Evolutionary conservation across 2,888 invertebrate species (phyloP), one percentile per base, ranked within the genome.

Genomic region (Tenthredo distinguenda): DNA sequence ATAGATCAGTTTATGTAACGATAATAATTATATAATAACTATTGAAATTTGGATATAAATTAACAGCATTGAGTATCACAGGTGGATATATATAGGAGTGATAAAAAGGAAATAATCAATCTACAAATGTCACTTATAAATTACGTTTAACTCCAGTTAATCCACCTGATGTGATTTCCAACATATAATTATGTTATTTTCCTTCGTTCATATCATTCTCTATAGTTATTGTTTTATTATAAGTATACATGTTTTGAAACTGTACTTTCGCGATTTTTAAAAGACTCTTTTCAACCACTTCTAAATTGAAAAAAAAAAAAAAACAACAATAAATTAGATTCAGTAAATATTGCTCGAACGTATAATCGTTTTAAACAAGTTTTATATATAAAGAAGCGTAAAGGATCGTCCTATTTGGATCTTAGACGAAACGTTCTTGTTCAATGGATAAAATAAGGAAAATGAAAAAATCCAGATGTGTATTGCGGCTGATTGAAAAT

Each of bases 1-100:
- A 87, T 87, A 86, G 86, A 86, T 55, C 86, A 87, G 85, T 79
- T 83, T 85, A 85, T 87, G 84, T 74, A 50, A 86, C 74, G 50
- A 84, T 37, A 86, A 87, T 87, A 86, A 86, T 85, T 65, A 65
- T 65, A 65, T 31, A 76, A 76, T 82, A 65, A 65, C 62, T 40
- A 62, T 79, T 34, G 55, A 82, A 82, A 43, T 82, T 82, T 82
- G 65, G 65, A 62, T 40, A 65, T 82, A 55, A 40, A 58, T 55
- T 34, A 47, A 10, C 26, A 55, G 3, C 55, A 37, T 47, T 50
- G 34, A 55, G 10, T 47, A 76, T 76, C 12, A n/a, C 34, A 34
- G 79, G 55, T 71, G 71, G 34, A n/a, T 26, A 26, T n/a, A 62
- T 34, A 37, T 34, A 31, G 50, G 55, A 55, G 77, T n/a, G 34